These are phyloP conservation scores for Hypanus sabinus DNA, from an alignment of 2,113 vertebrate genomes.

Conservation along the genomic window DNA sequence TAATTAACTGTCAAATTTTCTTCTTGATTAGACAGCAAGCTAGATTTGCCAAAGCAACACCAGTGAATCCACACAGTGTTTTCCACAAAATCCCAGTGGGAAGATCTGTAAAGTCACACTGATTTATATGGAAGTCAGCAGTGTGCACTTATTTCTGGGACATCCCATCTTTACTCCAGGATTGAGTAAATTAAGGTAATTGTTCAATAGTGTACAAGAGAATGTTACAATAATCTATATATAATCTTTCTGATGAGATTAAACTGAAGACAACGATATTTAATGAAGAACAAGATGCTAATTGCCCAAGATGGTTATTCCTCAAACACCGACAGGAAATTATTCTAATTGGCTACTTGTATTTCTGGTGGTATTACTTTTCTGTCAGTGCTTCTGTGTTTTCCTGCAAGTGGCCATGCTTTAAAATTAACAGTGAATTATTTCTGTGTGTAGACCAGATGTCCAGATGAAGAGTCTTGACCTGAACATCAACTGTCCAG, in stretches of 20 bases:
- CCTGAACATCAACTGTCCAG: too few species aligned
- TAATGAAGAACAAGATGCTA: not conserved
- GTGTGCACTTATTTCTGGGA: too few species aligned
- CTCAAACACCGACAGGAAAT: not conserved
- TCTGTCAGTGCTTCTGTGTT: not conserved
- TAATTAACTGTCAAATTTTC: too few species aligned
- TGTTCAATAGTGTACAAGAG: not conserved
- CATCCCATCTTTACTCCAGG: not conserved
- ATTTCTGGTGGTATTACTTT: not conserved
- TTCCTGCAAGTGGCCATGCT: not conserved
- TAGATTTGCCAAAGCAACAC: too few species aligned
- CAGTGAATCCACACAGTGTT: too few species aligned
- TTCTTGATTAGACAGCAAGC: too few species aligned
- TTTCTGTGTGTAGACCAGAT: not conserved
- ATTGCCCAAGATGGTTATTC: not conserved
- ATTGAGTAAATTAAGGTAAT: not conserved
- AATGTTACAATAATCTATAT: not conserved
- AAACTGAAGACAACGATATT: not conserved
- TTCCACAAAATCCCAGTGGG: too few species aligned
- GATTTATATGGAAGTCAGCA: too few species aligned
- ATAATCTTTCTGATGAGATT: not conserved
- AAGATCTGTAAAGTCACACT: too few species aligned
- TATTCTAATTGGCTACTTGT: not conserved
- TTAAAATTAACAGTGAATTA: not conserved
- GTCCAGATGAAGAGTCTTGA: too few species aligned